phyloP scores from a whole-genome alignment of 2,113 vertebrate genomes.

The Elachura formosa region DNA sequence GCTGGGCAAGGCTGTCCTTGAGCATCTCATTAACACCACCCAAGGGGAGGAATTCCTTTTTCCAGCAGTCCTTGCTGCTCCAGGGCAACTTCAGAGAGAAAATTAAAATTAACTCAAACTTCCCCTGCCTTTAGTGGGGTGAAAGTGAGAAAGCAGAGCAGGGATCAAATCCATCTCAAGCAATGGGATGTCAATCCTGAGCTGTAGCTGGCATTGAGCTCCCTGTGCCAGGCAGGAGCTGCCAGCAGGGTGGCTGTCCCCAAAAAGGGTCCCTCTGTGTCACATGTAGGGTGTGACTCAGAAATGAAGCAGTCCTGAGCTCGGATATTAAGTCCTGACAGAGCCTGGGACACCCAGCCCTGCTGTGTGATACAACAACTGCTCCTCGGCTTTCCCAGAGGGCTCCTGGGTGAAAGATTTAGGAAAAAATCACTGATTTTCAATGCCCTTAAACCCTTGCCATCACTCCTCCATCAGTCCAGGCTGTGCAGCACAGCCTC shows the following conservation, averaged over 20 bases:
- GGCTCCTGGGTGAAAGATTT: neutral
- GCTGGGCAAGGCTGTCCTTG: neutral
- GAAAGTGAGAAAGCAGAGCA: neutral
- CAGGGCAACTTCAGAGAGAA: neutral
- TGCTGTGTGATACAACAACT: fast-evolving
- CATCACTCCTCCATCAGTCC: neutral
- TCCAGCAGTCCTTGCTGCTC: neutral
- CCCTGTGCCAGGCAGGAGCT: neutral
- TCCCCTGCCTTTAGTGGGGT: neutral
- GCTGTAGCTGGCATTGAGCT: neutral
- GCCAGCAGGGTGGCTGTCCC: neutral
- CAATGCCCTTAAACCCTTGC: neutral
- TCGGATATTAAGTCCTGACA: neutral
- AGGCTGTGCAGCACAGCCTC: neutral
- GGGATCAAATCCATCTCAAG: no score
- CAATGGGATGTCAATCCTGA: no score
- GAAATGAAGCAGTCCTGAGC: neutral
- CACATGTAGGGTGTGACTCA: fast-evolving
- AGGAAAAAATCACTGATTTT: neutral
- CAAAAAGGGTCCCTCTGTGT: fast-evolving
- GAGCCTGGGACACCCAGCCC: neutral
- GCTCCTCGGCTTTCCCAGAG: neutral
- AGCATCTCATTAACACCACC: neutral
- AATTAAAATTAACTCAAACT: neutral
- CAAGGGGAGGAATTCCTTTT: neutral